Evolutionary conservation across 2,888 invertebrate genomes (phyloP).

Genomic region (Mythimna ferrago): DNA sequence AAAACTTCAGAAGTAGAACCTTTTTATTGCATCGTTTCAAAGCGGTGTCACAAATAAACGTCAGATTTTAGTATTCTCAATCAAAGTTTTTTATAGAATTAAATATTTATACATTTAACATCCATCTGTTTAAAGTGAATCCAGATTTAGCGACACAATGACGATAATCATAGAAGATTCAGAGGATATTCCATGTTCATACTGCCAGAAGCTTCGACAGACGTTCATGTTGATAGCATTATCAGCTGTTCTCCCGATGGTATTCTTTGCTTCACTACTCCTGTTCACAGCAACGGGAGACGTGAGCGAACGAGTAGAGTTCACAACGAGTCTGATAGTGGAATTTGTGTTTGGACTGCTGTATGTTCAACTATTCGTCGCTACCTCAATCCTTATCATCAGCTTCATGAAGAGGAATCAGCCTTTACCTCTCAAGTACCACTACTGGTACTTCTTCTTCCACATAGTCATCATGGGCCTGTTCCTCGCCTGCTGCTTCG

Average conservation of each 20-base stretch:
- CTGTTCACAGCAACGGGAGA: conserved; percentile 67
- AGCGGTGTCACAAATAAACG: conserved; percentile 42
- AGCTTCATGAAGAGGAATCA: conserved; percentile 72
- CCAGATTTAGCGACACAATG: conserved; percentile 59
- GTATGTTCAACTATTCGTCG: conserved; percentile 79
- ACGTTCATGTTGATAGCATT: conserved; percentile 74
- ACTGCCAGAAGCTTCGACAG: conserved; percentile 73
- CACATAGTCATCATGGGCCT: conserved; percentile 73
- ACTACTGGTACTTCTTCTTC: conserved; percentile 77
- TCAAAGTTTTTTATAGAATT: conserved; percentile 25
- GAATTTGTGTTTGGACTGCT: conserved; percentile 77
- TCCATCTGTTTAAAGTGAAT: conserved; percentile 15
- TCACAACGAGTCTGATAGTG: conserved; percentile 68
- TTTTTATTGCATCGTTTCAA: conserved; percentile 21
- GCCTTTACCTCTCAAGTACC: conserved; percentile 71
- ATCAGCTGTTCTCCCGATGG: conserved; percentile 81
- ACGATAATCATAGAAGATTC: conserved; percentile 73
- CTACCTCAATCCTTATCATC: conserved; percentile 74
- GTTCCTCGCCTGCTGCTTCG: conserved; percentile 70
- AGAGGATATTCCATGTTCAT: conserved; percentile 73
- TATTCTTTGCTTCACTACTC: conserved; percentile 75
- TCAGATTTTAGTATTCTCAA: conserved; percentile 37
- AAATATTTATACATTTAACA: conserved; percentile 18
- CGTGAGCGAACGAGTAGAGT: conserved; percentile 62
- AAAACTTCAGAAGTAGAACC: conserved; percentile 23